Percentiles rank a stretch among this genome's conserved stretches.
phyloP scores from a whole-genome alignment of 2,888 invertebrate species.

The Megalurothrips usitatus region DNA sequence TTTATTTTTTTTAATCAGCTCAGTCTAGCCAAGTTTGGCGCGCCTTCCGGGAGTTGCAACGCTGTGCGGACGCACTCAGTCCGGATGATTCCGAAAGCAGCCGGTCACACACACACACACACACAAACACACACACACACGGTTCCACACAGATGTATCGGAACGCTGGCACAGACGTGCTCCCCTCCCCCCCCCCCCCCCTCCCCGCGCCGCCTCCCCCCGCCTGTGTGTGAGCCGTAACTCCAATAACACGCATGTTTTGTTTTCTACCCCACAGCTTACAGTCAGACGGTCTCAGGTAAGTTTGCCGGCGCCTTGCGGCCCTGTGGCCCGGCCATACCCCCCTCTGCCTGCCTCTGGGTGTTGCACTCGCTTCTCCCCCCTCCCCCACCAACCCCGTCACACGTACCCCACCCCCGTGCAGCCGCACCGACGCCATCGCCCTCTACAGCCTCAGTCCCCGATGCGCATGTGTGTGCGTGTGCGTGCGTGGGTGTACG shows the following conservation, averaged over 20 bases:
- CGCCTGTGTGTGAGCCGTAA: background rate
- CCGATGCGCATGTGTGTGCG: too few species aligned
- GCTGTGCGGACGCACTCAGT: too few species aligned
- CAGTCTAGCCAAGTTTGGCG: too few species aligned
- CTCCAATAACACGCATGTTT: constrained; percentile 18
- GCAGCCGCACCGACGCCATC: too few species aligned
- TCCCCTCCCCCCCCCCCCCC: background rate
- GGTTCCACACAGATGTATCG: background rate
- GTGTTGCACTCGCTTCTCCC: background rate
- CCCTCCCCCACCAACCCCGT: background rate
- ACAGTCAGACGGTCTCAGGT: constrained; percentile 16
- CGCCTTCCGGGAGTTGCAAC: too few species aligned
- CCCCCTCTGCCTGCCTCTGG: background rate
- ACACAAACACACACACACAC: background rate
- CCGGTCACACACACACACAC: too few species aligned
- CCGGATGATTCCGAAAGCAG: too few species aligned
- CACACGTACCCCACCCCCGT: too few species aligned
- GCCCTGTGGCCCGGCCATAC: background rate
- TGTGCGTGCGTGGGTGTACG: too few species aligned
- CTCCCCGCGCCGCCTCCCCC: background rate
- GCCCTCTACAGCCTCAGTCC: too few species aligned
- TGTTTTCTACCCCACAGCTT: constrained; percentile 2
- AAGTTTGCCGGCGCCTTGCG: background rate
- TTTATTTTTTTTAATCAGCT: too few species aligned
- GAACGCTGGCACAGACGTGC: background rate